phyloP scores from a whole-genome alignment of 2,797 vertebrate genomes.

The Bucorvus abyssinicus region DNA sequence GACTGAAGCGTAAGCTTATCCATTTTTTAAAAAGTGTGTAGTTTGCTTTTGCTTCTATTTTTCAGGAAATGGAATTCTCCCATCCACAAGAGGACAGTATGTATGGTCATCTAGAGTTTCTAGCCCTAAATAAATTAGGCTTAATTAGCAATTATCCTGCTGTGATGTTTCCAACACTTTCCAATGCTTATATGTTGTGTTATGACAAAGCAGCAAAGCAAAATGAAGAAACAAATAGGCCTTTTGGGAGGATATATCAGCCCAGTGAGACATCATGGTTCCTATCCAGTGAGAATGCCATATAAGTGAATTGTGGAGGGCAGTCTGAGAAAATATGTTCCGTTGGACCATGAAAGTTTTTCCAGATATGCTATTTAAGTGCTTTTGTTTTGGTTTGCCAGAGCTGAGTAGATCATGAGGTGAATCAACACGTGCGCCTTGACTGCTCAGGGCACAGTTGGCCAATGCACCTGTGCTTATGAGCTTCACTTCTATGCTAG shows the following conservation, averaged over 20 bases:
- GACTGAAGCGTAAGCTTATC: neutral
- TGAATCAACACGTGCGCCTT: neutral
- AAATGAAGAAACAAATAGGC: neutral
- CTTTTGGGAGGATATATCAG: neutral
- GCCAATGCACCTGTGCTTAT: neutral
- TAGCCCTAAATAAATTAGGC: neutral
- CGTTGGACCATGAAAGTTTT: neutral
- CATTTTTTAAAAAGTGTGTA: neutral
- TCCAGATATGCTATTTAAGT: neutral
- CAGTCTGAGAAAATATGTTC: neutral
- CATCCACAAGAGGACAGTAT: neutral
- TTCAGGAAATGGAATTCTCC: neutral
- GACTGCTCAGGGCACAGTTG: neutral
- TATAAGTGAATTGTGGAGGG: neutral
- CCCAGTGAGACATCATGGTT: neutral
- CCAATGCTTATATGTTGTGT: neutral
- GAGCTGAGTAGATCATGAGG: neutral
- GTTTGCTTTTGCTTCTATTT: neutral
- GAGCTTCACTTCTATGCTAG: neutral
- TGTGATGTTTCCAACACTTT: neutral
- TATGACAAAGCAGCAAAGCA: neutral
- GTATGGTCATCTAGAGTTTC: neutral
- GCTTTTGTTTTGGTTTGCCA: neutral
- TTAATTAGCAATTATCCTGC: neutral
- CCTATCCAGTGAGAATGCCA: neutral